phyloP scores from a whole-genome alignment of 2,888 invertebrate genomes.

The Mythimna pallens region DNA sequence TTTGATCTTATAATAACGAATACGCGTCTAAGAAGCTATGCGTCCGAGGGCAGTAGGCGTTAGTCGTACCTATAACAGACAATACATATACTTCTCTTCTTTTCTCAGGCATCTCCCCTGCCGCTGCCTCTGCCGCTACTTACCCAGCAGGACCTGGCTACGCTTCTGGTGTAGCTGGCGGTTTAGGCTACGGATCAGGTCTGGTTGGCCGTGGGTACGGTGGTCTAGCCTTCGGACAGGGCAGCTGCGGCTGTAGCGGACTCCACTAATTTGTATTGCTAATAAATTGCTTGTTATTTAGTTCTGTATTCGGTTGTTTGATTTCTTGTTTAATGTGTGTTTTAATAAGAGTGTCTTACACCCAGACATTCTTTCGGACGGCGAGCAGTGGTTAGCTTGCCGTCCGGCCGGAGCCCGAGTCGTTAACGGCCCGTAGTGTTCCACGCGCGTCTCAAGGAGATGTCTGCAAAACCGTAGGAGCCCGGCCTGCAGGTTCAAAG shows the following conservation, averaged over 20 bases:
- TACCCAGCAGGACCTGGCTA: slow-evolving; percentile 33
- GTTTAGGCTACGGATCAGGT: slow-evolving; percentile 29
- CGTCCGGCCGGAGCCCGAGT: too few species aligned
- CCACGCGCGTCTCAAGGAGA: too few species aligned
- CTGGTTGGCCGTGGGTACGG: slow-evolving; percentile 25
- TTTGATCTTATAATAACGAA: too few species aligned
- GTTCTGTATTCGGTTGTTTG: slow-evolving; percentile 28
- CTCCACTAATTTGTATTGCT: slow-evolving; percentile 18
- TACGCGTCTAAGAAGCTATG: too few species aligned
- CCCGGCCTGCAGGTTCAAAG: too few species aligned
- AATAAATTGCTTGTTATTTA: slow-evolving; percentile 51
- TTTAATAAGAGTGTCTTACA: too few species aligned
- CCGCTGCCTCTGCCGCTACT: slow-evolving; percentile 4
- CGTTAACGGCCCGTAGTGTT: too few species aligned
- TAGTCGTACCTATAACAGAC: too few species aligned
- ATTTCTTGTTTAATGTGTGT: neutral
- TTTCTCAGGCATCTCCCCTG: slow-evolving; percentile 38
- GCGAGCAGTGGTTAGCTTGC: too few species aligned
- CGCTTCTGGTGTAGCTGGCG: slow-evolving; percentile 11
- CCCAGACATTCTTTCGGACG: too few species aligned
- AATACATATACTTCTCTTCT: neutral
- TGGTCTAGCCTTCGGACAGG: slow-evolving; percentile 24
- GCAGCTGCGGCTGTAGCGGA: slow-evolving; percentile 16
- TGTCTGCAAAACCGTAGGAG: too few species aligned
- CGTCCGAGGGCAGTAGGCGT: too few species aligned